These are phyloP conservation scores for Melieria picta DNA, from an alignment of 2,888 invertebrate species.

Conservation along the genomic window DNA sequence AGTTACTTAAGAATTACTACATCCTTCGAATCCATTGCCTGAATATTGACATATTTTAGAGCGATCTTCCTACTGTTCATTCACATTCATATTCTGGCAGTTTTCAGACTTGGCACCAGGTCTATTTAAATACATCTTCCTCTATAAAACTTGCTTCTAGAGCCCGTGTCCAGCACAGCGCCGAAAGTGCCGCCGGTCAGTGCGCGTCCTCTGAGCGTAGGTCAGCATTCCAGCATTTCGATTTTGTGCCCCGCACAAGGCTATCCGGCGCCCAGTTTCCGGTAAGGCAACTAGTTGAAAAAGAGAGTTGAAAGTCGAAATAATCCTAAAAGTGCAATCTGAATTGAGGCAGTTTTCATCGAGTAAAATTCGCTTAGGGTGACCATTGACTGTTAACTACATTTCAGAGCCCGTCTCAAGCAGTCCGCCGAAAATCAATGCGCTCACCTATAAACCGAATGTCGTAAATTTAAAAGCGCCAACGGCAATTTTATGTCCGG, in stretches of 20 bases:
- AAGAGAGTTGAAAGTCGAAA: background rate
- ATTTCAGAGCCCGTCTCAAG: constrained; percentile 70
- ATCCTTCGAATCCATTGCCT: background rate
- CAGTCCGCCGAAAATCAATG: constrained; percentile 68
- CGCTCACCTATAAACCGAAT: constrained; percentile 65
- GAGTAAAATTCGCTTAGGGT: background rate
- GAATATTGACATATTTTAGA: background rate
- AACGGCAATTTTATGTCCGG: constrained; percentile 76
- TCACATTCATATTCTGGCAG: constrained; percentile 37
- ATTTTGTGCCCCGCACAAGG: constrained; percentile 81
- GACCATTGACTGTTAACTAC: background rate
- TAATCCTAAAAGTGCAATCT: background rate
- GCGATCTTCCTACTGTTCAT: background rate
- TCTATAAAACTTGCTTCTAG: constrained; percentile 45
- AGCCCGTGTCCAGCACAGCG: constrained; percentile 70
- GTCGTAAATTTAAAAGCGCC: constrained; percentile 65
- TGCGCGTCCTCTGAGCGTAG: constrained; percentile 61
- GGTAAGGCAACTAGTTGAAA: constrained; percentile 65
- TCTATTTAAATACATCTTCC: constrained; percentile 3
- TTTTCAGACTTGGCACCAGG: constrained; percentile 14
- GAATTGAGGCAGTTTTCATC: constrained; percentile 41
- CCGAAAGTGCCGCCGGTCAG: constrained; percentile 69
- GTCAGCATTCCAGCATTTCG: constrained; percentile 70
- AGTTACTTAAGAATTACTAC: background rate
- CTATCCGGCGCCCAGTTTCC: constrained; percentile 78